Base-by-base conservation (phyloP, 2,888 invertebrate genomes). In the Sarcophaga carnaria region DNA sequence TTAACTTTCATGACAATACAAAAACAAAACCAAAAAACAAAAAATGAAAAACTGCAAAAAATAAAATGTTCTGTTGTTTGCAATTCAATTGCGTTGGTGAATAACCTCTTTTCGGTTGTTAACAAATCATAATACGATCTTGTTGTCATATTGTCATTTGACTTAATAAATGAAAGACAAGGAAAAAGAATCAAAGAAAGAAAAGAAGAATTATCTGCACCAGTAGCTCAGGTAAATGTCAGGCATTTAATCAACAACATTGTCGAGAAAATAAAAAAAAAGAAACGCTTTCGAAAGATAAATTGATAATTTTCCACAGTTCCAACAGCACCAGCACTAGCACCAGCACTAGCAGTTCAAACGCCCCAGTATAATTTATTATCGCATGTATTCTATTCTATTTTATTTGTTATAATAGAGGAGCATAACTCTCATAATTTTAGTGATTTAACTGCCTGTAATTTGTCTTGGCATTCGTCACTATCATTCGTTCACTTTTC, bases 261-360 rank as follows among this genome's bases (percentile, higher is more conserved):
- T 17, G 54, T 17, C 12, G 17, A 14, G 54, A 54, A 17, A 14
- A 54, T 4, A 17, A 17, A 54, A 27, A 11, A 25, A n/a, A 60
- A 76, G 75, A 76, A 71, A 66, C 70, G 59, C 83, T 78, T 71
- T 75, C 20, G 27, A 76, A 76, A 17, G 69, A 76, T 63, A 79
- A 87, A 79, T 84, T 87, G 82, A 82, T 76, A 84, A 84, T 87
- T 87, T 87, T 82, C 87, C 82, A 82, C 84, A 84, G 81, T 84
- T 84, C 76, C 84, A 37, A 37, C 5, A 37, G 37, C 37, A 37
- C 37, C 78, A 83, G 70, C 25, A 27, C 4, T 27, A 4, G 4
- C 27, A 27, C 5, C 8, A 37, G 37, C 37, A 37, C 37, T 8
- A 37, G 37, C 84, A 83, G 70, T 81, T 79, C 76, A 79, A 47